Evolutionary conservation across 2,113 vertebrate genomes (phyloP).

Genomic region (Bambusicola thoracicus): DNA sequence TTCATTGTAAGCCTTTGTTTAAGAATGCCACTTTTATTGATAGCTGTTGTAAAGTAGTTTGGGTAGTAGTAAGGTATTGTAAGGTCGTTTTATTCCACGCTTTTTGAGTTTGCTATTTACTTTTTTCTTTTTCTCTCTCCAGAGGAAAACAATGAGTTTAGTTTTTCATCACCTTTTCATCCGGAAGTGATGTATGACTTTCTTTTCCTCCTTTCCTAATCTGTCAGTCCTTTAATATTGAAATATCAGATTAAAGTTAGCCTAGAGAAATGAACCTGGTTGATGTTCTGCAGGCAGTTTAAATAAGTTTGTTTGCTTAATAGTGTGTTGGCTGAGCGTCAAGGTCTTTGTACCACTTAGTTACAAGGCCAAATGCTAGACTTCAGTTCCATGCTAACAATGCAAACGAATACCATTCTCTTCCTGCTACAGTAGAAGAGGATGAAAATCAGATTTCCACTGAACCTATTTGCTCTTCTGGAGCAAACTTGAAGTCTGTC

Average conservation of each 20-base stretch:
- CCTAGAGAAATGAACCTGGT: not conserved
- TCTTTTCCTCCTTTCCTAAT: not conserved
- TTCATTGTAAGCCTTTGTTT: not conserved
- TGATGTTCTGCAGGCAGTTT: not conserved
- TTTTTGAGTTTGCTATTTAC: not conserved
- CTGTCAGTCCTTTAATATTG: not conserved
- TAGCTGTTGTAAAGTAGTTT: not conserved
- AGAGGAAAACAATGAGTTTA: not conserved
- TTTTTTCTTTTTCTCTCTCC: not conserved
- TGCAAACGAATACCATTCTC: accelerated
- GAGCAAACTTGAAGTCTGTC: not conserved
- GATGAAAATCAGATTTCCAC: not conserved
- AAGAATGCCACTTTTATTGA: not conserved
- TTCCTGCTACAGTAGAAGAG: not conserved
- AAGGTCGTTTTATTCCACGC: not conserved
- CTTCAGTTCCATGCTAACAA: not conserved
- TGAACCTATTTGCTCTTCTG: not conserved
- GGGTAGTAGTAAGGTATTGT: not conserved
- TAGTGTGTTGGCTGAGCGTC: not conserved
- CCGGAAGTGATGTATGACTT: not conserved
- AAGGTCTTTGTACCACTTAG: not conserved
- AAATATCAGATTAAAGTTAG: not conserved
- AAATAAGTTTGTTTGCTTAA: not conserved
- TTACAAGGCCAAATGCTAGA: not conserved
- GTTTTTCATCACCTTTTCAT: not conserved